Evolutionary conservation across 2,888 invertebrate species (phyloP).

Genomic region (Diarsia rubi): DNA sequence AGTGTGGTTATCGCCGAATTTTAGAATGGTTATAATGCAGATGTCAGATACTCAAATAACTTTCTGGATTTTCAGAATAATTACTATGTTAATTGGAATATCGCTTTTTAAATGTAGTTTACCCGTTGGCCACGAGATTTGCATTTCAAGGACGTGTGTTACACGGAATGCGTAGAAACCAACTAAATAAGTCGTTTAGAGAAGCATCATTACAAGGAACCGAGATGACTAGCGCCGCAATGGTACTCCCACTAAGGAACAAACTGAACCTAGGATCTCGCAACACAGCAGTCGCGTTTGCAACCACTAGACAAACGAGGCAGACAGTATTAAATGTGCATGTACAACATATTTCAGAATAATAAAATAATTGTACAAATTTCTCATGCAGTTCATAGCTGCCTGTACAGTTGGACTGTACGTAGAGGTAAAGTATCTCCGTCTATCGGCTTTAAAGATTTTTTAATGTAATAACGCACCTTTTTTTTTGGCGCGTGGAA

Average conservation of each 20-base stretch:
- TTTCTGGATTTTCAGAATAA: background rate
- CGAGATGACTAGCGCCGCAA: background rate
- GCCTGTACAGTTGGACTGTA: too few species aligned
- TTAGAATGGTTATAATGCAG: conserved; percentile 12
- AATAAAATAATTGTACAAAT: background rate
- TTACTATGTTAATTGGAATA: background rate
- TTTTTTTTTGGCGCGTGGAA: too few species aligned
- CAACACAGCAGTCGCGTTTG: too few species aligned
- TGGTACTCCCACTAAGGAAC: background rate
- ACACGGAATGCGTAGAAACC: background rate
- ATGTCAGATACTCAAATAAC: conserved; percentile 7
- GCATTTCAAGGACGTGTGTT: background rate
- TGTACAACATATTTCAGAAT: background rate
- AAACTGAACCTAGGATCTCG: too few species aligned
- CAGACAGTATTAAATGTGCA: background rate
- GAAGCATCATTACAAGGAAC: background rate
- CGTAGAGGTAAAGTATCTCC: too few species aligned
- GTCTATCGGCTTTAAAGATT: too few species aligned
- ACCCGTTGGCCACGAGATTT: background rate
- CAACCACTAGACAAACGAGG: too few species aligned
- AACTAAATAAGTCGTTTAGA: background rate
- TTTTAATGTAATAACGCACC: background rate
- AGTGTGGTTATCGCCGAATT: conserved; percentile 16
- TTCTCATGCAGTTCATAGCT: background rate
- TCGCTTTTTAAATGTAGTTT: background rate